A percentile compares a stretch with the other conserved stretches of the same genome.
Evolutionary conservation across 30 jellyfish, hydroid and myxozoan genomes (phyloP).

Genomic region (Turritopsis dohrnii): DNA sequence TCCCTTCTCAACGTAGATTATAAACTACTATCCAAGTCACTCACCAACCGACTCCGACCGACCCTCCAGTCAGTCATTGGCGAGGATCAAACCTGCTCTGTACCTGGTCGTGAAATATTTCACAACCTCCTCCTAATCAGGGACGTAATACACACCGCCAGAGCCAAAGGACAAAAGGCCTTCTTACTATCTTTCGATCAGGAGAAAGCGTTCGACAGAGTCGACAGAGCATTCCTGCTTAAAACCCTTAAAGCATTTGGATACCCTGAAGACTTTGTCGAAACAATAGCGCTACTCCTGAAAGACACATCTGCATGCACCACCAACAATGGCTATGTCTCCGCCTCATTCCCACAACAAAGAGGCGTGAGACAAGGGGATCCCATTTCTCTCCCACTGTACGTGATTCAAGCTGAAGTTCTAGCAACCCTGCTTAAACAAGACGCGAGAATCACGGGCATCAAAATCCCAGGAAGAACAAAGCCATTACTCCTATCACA

Average conservation of each 20-base stretch:
- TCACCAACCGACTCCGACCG: slow-evolving; percentile 23
- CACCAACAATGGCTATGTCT: background rate
- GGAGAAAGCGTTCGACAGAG: slow-evolving; percentile 25
- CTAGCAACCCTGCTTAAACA: background rate
- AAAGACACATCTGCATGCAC: background rate
- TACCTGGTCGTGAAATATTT: slow-evolving; percentile 40
- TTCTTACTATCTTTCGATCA: slow-evolving; percentile 42
- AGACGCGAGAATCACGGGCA: background rate
- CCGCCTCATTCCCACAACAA: background rate
- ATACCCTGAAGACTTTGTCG: background rate
- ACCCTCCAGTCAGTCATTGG: background rate
- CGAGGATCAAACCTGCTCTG: slow-evolving; percentile 45
- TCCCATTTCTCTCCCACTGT: background rate
- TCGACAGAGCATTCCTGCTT: background rate
- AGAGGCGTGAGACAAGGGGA: slow-evolving; percentile 3
- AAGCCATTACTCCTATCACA: background rate
- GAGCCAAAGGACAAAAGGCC: too few species aligned
- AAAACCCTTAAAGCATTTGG: background rate
- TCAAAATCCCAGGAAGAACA: background rate
- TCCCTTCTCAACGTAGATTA: slow-evolving; percentile 22
- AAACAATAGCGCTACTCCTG: background rate
- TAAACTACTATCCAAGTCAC: slow-evolving; percentile 26
- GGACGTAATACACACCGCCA: too few species aligned
- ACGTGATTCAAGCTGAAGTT: background rate
- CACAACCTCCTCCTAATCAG: too few species aligned